Evolutionary conservation across 2,888 invertebrate genomes (phyloP), one percentile per base, ranked within the genome.

Genomic region (Melieria crassipennis): DNA sequence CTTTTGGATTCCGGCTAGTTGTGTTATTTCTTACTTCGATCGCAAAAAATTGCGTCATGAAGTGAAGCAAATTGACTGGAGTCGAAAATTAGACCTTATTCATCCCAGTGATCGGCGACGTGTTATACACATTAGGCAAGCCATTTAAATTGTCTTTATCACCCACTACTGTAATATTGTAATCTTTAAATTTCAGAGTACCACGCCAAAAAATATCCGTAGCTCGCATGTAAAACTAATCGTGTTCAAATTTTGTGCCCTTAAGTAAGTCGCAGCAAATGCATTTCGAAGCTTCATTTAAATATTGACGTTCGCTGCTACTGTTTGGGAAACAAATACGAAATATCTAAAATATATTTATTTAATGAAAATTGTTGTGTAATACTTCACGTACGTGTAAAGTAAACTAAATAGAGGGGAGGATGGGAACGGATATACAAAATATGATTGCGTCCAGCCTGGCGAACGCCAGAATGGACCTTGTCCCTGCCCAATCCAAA

Each of bases 1-100:
- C 70, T 89, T 98, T 70, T 99, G 98, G 98, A 94, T 98, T 79
- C 98, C 98, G 2, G 94, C 94, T 5, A 95, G 96, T 83, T 97
- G 96, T 84, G 90, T 95, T 52, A 93, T 94, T 73, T 92, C 92
- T 80, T 96, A 94, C 85, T 92, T 96, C 69, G 97, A 95, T 83
- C 90, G 93, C 47, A 91, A 93, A 73, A 89, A 93, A 43, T 88
- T 92, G 77, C 90, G 91, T 10, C 91, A 92, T 77, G 92, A 92
- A 79, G 89, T 92, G 78, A 93, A 93, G 80, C 90, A 91, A 75
- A 88, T 90, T 81, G 91, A 92, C 73, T 94, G 94, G 94, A 89
- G 89, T 72, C 89, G 89, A 69, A 91, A 90, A 78, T 86, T 90
- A 60, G 92, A 93, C 81, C 89, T 93, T 52, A 91, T 94, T 77